phyloP scores from a whole-genome alignment of 2,797 vertebrate genomes.

The Molossus alvarezi region DNA sequence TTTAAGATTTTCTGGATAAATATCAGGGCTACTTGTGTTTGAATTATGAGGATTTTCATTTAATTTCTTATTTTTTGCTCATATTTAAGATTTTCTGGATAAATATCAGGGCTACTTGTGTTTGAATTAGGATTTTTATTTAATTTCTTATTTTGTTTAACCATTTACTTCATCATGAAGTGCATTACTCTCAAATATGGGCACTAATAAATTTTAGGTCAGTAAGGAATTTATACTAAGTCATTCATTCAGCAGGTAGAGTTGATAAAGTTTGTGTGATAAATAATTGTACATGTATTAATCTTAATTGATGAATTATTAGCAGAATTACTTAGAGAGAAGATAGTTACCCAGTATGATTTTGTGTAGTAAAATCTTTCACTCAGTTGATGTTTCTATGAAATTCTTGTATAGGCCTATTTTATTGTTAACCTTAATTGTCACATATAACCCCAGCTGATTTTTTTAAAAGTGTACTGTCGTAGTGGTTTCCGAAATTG shows the following conservation, averaged over 20 bases:
- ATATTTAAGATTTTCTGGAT: background rate
- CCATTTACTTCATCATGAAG: background rate
- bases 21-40: background rate
- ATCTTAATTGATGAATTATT: background rate
- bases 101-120: background rate
- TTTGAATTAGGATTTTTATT: conserved; percentile 13
- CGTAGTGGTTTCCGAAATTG: background rate
- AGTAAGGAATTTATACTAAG: background rate
- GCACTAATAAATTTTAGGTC: background rate
- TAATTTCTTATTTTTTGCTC: background rate
- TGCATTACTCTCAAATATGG: background rate
- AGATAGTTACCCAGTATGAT: background rate
- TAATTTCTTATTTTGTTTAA: background rate
- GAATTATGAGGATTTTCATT: background rate
- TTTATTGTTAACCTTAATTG: background rate
- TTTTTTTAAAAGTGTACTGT: background rate
- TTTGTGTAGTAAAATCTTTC: background rate
- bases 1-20: background rate
- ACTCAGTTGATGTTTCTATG: background rate
- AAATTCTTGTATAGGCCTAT: background rate
- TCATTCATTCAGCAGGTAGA: background rate
- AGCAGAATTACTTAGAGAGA: background rate
- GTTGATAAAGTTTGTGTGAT: background rate
- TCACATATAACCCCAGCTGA: background rate
- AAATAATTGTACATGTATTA: background rate